A percentile compares a stretch with the other conserved stretches of the same genome.
Conservation (phyloP, 2,797 vertebrate species). For the Tragelaphus eurycerus region DNA sequence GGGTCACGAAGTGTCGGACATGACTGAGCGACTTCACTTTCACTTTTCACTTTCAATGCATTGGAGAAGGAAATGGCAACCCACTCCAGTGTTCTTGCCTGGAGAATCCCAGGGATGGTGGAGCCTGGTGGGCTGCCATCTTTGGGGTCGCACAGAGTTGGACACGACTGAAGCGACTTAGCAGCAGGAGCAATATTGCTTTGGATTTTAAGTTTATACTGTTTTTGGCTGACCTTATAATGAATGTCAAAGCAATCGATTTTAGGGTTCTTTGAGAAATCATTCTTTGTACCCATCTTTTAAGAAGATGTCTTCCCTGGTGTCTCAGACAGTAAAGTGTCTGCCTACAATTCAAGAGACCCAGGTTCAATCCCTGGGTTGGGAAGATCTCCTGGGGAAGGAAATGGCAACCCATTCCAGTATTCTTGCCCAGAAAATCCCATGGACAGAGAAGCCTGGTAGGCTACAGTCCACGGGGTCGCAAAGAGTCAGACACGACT, state of each 20-base stretch:
- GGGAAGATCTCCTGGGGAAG: too few species aligned
- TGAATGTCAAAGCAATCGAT: not conserved
- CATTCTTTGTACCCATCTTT: not conserved
- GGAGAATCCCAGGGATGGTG: fast-evolving
- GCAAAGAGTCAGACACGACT: not conserved
- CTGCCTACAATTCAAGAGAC: too few species aligned
- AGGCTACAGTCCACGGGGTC: too few species aligned
- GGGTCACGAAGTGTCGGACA: not conserved
- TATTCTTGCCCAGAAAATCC: too few species aligned
- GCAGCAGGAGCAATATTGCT: not conserved
- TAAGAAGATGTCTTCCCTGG: not conserved
- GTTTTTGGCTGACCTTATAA: not conserved
- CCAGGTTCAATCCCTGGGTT: too few species aligned
- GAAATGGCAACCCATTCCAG: too few species aligned
- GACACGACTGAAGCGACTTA: not conserved
- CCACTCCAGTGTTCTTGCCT: not conserved
- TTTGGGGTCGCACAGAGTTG: not conserved
- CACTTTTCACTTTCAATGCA: not conserved
- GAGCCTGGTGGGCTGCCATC: not conserved
- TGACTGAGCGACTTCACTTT: not conserved
- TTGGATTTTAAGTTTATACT: not conserved
- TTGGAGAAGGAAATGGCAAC: not conserved
- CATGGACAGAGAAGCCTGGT: too few species aligned
- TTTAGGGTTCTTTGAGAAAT: not conserved
- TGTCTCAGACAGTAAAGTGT: too few species aligned